These are phyloP conservation scores for Perodicticus potto DNA, from an alignment of 2,797 vertebrate species.

Conservation along the genomic window DNA sequence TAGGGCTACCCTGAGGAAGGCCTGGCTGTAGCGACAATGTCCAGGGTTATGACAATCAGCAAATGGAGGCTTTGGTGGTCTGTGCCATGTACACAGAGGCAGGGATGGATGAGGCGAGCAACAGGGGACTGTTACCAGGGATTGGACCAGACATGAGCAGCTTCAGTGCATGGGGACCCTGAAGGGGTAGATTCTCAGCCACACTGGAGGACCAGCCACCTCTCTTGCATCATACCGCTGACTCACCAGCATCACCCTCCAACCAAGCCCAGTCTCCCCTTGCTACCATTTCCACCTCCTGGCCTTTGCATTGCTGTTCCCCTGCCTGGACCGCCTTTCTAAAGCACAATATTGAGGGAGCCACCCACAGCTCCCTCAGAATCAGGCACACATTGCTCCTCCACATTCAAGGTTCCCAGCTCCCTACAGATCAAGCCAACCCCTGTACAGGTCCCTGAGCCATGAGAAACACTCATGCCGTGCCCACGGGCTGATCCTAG, in stretches of 20 bases:
- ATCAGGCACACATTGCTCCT: not conserved
- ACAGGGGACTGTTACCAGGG: not conserved
- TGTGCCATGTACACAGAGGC: not conserved
- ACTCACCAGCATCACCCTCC: not conserved
- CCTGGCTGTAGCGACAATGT: not conserved
- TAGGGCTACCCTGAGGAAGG: not conserved
- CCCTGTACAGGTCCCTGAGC: not conserved
- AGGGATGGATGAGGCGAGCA: not conserved
- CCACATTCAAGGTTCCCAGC: not conserved
- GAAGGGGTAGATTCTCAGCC: not conserved
- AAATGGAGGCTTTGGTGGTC: not conserved
- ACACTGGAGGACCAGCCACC: not conserved
- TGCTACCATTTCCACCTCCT: not conserved
- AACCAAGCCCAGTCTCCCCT: not conserved
- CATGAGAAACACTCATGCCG: rapidly evolving
- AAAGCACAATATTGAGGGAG: not conserved
- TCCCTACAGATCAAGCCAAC: not conserved
- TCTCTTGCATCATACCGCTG: not conserved
- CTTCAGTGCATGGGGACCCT: not conserved
- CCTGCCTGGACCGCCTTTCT: not conserved
- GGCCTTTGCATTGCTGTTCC: not conserved
- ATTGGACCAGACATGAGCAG: not conserved
- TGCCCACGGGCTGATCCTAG: not conserved
- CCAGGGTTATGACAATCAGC: not conserved
- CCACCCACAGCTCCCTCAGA: not conserved